Base-by-base conservation (phyloP, 1,140 invertebrate genomes). In the Araneus ventricosus region DNA sequence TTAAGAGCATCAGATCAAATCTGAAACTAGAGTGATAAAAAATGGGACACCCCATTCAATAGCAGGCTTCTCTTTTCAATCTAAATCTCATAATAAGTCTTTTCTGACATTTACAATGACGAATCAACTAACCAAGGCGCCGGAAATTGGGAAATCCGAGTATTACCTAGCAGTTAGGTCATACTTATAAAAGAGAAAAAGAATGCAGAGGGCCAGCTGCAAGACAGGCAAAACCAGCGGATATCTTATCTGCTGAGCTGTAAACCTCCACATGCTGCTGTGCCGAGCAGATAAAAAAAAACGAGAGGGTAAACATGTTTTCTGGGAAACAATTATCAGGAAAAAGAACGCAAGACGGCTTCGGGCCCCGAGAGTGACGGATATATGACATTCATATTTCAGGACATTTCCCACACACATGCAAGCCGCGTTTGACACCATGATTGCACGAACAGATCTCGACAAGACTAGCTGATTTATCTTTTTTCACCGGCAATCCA, bases 331-430 rank as follows among this genome's bases (percentile, higher is more conserved):
- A 75, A 75, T 75, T 75, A 75, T 75, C 70, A 34, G 70, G 70
- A 20, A 52, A 14, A 79, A 30, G 14, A 37, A 39, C 8, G 10
- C 10, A n/a, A n/a, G n/a, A 17, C 75, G 37, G 4, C 17, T 30
- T 34, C 37, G n/a, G 30, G 22, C 27, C 45, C 45, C 37, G 22
- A 34, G 75, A 79, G n/a, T 45, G 80, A 84, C 45, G 45, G 80
- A 84, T 84, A 84, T 84, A 84, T 24, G 39, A 27, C 80, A 52
- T 84, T 52, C 80, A 84, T 84, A 84, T 52, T 84, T 80, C 79
- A 80, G 37, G 39, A 41, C 34, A 24, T 24, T 80, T 34, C 67
- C 20, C 24, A 30, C 63, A 30, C 24, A 24, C 7, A 22, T 63
- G 59, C 22, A 63, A 63, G n/a, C 22, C 24, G 17, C 1, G n/a